A percentile compares a stretch with the other conserved stretches of the same genome.
Evolutionary conservation across 2,113 vertebrate species (phyloP).

Genomic region (Ivindomyrus marchei): DNA sequence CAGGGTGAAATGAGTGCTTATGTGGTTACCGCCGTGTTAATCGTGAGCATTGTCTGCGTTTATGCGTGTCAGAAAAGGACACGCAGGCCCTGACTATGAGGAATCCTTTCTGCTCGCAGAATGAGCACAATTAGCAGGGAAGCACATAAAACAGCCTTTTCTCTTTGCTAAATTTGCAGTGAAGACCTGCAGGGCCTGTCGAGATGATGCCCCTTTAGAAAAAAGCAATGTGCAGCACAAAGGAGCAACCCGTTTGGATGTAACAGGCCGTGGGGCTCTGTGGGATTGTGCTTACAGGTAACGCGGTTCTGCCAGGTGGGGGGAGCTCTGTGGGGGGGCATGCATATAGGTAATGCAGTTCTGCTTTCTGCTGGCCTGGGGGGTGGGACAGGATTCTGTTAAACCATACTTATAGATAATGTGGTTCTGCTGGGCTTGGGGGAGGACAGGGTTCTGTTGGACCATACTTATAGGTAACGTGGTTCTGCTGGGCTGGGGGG

Average conservation of each 20-base stretch:
- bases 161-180: constrained; percentile 28
- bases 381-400: background rate
- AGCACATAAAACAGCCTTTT: constrained; percentile 27
- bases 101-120: constrained; percentile 31
- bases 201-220: constrained; percentile 27
- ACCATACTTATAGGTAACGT: background rate
- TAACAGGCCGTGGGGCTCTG: background rate
- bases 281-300: background rate
- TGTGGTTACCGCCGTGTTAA: constrained; percentile 45
- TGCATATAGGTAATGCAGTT: background rate
- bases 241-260: background rate
- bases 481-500: background rate
- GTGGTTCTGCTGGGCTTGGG: background rate
- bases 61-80: constrained; percentile 44
- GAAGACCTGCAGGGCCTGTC: constrained; percentile 14
- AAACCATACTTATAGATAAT: background rate
- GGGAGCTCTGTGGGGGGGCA: background rate
- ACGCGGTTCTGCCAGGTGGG: background rate
- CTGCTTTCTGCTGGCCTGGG: background rate
- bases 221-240: background rate
- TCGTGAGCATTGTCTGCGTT: constrained; percentile 40
- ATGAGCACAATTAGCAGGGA: constrained; percentile 39
- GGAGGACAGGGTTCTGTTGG: background rate
- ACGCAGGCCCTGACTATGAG: constrained; percentile 22
- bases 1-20: constrained; percentile 37